Evolutionary conservation across 92 coral and sea anemone genomes (phyloP), one percentile per base, ranked within the genome.

Genomic region (Paramuricea clavata): DNA sequence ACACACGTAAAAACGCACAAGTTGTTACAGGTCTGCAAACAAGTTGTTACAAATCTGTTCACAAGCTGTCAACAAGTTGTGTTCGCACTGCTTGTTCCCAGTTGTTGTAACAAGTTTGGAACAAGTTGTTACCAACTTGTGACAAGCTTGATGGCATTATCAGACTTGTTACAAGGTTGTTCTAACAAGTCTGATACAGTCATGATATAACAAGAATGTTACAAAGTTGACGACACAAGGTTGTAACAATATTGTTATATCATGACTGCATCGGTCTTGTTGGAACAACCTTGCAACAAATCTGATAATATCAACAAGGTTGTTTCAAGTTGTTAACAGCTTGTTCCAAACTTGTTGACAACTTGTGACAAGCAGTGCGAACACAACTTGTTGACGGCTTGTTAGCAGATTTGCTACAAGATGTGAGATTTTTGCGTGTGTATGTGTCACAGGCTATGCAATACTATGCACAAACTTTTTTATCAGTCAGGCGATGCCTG

Each of bases 1-100:
- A 39, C 44, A 39, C 44, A 16, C 67, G 25, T 57, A 19, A 19
- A 57, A 57, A 57, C 67, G 67, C 67, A 57, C 67, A 57, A 57
- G 6, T 57, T 57, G 67, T 57, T 19, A 57, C 67, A 57, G 6
- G 67, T 57, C 67, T 57, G 67, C 67, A 57, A 26, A 57, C 67
- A 57, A 57, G 67, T 57, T 5, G n/a, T 76, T 42, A 76, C 82
- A 76, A 76, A 60, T 49, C 82, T 76, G 59, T 76, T 76, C 25
- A 76, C 64, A 76, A 76, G 82, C 32, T 44, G 74, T 76, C 82
- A 76, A 76, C 82, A 76, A 76, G 82, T 76, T 76, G 82, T 41
- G 59, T 76, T 76, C 33, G 82, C 82, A 49, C 82, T 76, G 61
- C 74, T 76, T 76, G 82, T 76, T 36, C 72, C 82, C 26, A 76